Percentiles rank a stretch among this genome's conserved stretches.
These are phyloP conservation scores for Casuarius casuarius DNA, from an alignment of 2,113 vertebrate genomes.

Conservation along the genomic window DNA sequence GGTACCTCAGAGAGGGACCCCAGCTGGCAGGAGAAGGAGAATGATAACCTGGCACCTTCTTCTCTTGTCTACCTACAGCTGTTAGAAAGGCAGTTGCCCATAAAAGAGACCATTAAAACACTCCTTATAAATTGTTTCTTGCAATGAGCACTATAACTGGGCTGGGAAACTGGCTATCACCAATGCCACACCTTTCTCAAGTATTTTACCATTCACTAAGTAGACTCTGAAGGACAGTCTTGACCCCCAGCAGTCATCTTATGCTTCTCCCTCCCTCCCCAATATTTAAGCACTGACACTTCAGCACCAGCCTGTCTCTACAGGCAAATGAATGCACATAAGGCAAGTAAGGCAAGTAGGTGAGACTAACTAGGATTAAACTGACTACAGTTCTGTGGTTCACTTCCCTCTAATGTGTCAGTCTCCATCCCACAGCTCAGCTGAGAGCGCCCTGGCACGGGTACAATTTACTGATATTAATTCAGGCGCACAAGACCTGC, in stretches of 20 bases:
- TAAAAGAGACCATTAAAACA: not conserved
- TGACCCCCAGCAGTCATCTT: not conserved
- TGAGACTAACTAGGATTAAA: conserved; percentile 65
- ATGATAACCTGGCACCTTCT: not conserved
- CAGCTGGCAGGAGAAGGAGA: not conserved
- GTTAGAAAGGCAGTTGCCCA: not conserved
- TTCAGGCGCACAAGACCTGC: not conserved
- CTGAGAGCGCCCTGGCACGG: conserved; percentile 43
- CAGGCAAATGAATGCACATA: conserved; percentile 56
- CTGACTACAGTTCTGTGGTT: conserved; percentile 68
- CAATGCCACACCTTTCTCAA: not conserved
- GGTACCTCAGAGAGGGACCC: not conserved
- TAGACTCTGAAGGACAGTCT: not conserved
- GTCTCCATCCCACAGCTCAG: conserved; percentile 66
- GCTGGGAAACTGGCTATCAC: not conserved
- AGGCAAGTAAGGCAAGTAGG: conserved; percentile 59
- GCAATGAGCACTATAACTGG: not conserved
- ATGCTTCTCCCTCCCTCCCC: not conserved
- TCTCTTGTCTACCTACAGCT: not conserved
- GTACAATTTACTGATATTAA: conserved; percentile 35
- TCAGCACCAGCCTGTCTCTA: conserved; percentile 40
- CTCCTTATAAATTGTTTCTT: not conserved
- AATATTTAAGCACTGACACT: not conserved
- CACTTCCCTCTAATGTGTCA: conserved; percentile 67
- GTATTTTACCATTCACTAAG: not conserved